phyloP scores from a whole-genome alignment of 2,797 vertebrate species.

The Phrynocephalus forsythii region DNA sequence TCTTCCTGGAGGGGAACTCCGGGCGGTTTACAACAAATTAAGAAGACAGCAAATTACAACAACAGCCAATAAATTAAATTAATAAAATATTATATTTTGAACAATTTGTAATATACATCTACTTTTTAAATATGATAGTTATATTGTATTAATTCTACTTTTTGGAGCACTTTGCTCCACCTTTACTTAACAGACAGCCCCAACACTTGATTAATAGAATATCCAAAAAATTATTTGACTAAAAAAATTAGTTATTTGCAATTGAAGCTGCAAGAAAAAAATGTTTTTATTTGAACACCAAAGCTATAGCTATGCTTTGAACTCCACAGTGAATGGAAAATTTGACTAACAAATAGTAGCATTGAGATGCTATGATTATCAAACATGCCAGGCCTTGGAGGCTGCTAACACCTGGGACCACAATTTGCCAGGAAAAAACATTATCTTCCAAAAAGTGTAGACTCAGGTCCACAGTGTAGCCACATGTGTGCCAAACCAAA shows the following conservation, averaged over 20 bases:
- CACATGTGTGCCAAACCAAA: no score
- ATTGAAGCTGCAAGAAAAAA: background rate
- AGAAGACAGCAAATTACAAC: no score
- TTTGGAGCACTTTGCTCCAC: no score
- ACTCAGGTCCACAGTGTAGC: background rate
- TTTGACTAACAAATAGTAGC: constrained; percentile 34
- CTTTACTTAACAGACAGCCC: no score
- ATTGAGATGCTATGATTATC: constrained; percentile 4
- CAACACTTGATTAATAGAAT: background rate
- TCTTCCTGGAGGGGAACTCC: no score
- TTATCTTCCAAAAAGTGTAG: background rate
- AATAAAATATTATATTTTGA: no score
- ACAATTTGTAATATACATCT: no score
- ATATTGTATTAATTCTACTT: background rate
- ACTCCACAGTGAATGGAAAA: background rate
- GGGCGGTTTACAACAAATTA: no score
- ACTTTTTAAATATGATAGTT: no score
- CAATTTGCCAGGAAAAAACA: background rate
- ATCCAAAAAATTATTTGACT: background rate
- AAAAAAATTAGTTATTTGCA: background rate
- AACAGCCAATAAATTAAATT: no score
- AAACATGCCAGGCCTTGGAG: background rate
- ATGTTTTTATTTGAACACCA: background rate
- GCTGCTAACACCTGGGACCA: background rate
- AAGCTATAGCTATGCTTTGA: constrained; percentile 5